These are phyloP conservation scores for Eleginops maclovinus DNA, from an alignment of 2,113 vertebrate species.

Conservation along the genomic window DNA sequence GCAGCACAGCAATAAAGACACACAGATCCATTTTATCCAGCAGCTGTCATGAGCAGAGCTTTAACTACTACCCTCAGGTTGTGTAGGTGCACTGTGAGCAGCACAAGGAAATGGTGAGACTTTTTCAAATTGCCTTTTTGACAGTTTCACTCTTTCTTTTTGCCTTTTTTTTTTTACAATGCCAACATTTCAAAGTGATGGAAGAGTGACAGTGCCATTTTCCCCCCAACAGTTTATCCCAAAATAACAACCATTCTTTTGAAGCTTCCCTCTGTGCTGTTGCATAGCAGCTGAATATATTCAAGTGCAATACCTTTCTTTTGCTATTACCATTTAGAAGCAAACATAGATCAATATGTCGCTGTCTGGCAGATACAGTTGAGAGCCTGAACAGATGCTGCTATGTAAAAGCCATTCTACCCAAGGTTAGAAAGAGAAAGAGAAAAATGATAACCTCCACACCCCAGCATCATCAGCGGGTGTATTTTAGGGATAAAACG, in stretches of 20 bases:
- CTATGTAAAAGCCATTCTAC: background rate
- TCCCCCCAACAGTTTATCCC: background rate
- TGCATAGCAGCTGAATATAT: slow-evolving; percentile 16
- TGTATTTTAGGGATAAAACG: background rate
- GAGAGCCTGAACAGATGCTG: slow-evolving; percentile 13
- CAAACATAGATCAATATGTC: slow-evolving; percentile 39
- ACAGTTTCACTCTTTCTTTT: slow-evolving; percentile 20
- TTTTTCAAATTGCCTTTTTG: slow-evolving; percentile 23
- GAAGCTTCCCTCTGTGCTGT: background rate
- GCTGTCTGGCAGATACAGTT: slow-evolving; percentile 26
- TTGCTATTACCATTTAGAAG: slow-evolving; percentile 26
- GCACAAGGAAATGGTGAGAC: slow-evolving; percentile 4
- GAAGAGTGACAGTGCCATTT: background rate
- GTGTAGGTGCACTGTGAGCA: background rate
- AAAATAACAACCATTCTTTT: slow-evolving; percentile 5
- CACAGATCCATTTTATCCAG: slow-evolving; percentile 24
- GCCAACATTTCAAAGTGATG: slow-evolving; percentile 6
- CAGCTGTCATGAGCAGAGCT: slow-evolving; percentile 40
- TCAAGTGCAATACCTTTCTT: slow-evolving; percentile 12
- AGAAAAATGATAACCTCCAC: background rate
- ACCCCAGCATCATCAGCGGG: background rate
- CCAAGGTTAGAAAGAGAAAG: background rate
- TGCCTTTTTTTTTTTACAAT: background rate
- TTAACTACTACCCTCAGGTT: slow-evolving; percentile 42
- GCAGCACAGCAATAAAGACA: slow-evolving; percentile 27